phyloP scores from a whole-genome alignment of 2,888 invertebrate species.

The Megaustenia siamemsis region DNA sequence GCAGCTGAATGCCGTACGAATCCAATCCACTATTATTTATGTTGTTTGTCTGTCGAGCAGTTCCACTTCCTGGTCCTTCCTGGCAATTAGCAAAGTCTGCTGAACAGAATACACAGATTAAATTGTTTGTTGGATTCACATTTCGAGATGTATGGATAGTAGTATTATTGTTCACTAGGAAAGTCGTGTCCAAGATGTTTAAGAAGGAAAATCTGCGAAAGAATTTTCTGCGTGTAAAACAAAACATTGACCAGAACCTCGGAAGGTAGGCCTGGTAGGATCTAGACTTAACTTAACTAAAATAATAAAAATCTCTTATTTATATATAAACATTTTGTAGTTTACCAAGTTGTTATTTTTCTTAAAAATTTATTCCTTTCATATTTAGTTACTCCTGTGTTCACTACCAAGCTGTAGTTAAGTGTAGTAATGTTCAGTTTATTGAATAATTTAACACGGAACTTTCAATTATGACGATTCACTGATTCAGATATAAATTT shows the following conservation, averaged over 20 bases:
- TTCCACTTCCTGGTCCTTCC: conserved; percentile 24
- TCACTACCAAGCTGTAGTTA: too few relatives aligned
- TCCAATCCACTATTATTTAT: conserved; percentile 34
- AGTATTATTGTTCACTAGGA: not conserved
- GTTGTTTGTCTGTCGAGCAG: not conserved
- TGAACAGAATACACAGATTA: not conserved
- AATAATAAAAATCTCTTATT: too few relatives aligned
- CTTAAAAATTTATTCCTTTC: too few relatives aligned
- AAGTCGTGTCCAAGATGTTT: conserved; percentile 65
- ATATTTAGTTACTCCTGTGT: too few relatives aligned
- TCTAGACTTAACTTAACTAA: too few relatives aligned
- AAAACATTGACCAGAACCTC: conserved; percentile 93
- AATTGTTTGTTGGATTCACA: not conserved
- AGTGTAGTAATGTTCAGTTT: too few relatives aligned
- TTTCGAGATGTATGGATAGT: not conserved
- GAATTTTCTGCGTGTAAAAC: conserved; percentile 88
- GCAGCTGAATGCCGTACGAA: not conserved
- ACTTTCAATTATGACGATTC: too few relatives aligned
- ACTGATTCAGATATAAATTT: too few relatives aligned
- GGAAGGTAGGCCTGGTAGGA: conserved; percentile 84
- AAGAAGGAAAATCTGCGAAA: conserved; percentile 77
- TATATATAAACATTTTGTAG: too few relatives aligned
- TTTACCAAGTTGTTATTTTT: too few relatives aligned
- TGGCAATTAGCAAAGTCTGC: not conserved
- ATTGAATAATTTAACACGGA: too few relatives aligned